Percentiles rank a stretch among this genome's conserved stretches.
Evolutionary conservation across 2,113 vertebrate genomes (phyloP).

Genomic region (Atractosteus spatula): DNA sequence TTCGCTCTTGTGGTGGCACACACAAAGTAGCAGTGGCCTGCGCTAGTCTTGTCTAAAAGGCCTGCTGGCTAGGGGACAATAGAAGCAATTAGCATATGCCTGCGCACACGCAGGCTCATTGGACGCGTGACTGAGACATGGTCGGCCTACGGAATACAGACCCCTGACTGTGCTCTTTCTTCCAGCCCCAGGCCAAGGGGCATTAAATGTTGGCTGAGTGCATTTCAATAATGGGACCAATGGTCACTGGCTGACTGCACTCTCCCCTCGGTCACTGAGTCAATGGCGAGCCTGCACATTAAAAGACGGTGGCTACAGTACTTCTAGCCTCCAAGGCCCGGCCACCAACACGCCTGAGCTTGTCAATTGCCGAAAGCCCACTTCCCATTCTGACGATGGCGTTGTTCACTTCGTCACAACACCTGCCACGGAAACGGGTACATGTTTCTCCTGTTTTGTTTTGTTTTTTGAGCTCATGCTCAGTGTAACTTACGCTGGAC

Average conservation of each 20-base stretch:
- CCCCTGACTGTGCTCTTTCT: constrained; percentile 15
- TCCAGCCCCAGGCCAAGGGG: constrained; percentile 1
- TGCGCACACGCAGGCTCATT: constrained; percentile 18
- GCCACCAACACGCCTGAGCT: background rate
- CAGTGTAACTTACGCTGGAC: too few species aligned
- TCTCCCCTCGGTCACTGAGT: constrained; percentile 18
- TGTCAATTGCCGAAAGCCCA: background rate
- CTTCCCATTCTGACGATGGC: background rate
- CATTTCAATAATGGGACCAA: constrained; percentile 22
- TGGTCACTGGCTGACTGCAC: constrained; percentile 25
- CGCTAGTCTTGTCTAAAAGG: constrained; percentile 15
- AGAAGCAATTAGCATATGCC: constrained; percentile 32
- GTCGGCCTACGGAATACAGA: constrained; percentile 11
- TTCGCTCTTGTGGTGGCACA: constrained; percentile 51
- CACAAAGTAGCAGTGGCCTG: constrained; percentile 49
- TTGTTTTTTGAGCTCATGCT: too few species aligned
- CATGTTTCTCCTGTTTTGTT: background rate
- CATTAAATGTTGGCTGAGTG: constrained; percentile 22
- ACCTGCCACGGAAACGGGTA: background rate
- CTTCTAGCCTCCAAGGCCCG: background rate
- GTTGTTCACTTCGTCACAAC: background rate
- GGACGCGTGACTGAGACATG: constrained; percentile 31
- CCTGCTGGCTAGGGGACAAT: constrained; percentile 13
- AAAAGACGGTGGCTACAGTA: background rate
- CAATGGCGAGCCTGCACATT: background rate